Conservation (phyloP, 2,888 invertebrate genomes). For the Phalangium opilio region DNA sequence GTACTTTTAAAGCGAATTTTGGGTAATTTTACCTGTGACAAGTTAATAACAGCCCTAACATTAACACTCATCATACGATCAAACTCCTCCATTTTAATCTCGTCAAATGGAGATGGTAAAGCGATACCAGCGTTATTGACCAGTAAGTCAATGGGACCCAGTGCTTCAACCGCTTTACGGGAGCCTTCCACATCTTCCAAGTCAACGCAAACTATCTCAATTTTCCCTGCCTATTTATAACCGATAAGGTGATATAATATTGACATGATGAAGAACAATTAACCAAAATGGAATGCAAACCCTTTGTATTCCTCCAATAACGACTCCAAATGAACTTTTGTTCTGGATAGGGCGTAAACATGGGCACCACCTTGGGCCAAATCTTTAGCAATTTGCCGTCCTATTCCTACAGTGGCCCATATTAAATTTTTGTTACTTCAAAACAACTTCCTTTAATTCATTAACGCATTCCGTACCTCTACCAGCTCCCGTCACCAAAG, state of each 20-base stretch:
- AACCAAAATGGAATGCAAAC: too few species aligned
- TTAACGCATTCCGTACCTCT: neutral
- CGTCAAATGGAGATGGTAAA: too few species aligned
- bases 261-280: too few species aligned
- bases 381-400: slow-evolving; percentile 52
- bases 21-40: too few species aligned
- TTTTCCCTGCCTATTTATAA: too few species aligned
- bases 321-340: slow-evolving; percentile 45
- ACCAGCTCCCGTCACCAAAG: slow-evolving; percentile 42
- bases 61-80: too few species aligned
- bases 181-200: slow-evolving; percentile 60
- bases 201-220: slow-evolving; percentile 53
- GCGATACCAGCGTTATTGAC: slow-evolving; percentile 70
- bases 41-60: too few species aligned
- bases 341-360: slow-evolving; percentile 61
- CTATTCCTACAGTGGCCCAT: slow-evolving; percentile 41
- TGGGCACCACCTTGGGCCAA: slow-evolving; percentile 52
- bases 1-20: too few species aligned
- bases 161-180: slow-evolving; percentile 41
- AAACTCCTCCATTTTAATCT: too few species aligned
- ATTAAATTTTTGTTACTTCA: too few species aligned
- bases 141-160: slow-evolving; percentile 56
- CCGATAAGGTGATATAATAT: too few species aligned
- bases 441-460: too few species aligned
- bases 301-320: slow-evolving; percentile 27